Evolutionary conservation across 2,797 vertebrate species (phyloP), one percentile per base, ranked within the genome.

Genomic region (Tokudaia muenninki): DNA sequence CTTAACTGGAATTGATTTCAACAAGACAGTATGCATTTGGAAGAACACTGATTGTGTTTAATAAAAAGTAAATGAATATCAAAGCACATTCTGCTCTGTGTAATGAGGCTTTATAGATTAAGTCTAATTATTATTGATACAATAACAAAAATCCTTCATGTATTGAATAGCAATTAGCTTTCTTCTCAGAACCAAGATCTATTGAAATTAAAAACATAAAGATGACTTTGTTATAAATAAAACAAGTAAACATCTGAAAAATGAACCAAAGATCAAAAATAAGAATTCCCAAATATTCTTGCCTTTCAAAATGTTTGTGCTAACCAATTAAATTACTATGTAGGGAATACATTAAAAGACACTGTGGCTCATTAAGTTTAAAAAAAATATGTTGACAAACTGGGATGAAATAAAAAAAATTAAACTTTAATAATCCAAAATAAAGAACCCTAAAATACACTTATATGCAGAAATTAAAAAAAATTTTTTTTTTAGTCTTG

Each of bases 61-160:
- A 97, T 96, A 97, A 94, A 97, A 93, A 96, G 91, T 92, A 92
- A 97, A 84, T 95, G 82, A 47, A 96, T 95, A 91, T 94, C 94
- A 96, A 93, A 96, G 90, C 96, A 97, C 72, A 95, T 90, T 87
- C 59, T 94, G 63, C n/a, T 95, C 44, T 94, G 87, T 83, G 26
- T 96, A 97, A 96, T 81, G 83, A 96, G 63, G 84, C 77, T 94
- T 94, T 96, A 94, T 80, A 96, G 89, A 97, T 92, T 97, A 93
- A 88, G 63, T 91, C 61, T 97, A 97, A 97, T 91, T 91, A 95
- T 93, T 89, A 96, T n/a, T 92, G 79, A 96, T 92, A 88, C 0
- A 96, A 97, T 96, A 81, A 67, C 90, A 96, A 91, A 96, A 97
- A 92, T 94, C 44, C 41, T 92, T 95, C 94, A 94, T 93, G 21